Evolutionary conservation across 2,113 vertebrate genomes (phyloP), one percentile per base, ranked within the genome.

Genomic region (Aldabrachelys gigantea): DNA sequence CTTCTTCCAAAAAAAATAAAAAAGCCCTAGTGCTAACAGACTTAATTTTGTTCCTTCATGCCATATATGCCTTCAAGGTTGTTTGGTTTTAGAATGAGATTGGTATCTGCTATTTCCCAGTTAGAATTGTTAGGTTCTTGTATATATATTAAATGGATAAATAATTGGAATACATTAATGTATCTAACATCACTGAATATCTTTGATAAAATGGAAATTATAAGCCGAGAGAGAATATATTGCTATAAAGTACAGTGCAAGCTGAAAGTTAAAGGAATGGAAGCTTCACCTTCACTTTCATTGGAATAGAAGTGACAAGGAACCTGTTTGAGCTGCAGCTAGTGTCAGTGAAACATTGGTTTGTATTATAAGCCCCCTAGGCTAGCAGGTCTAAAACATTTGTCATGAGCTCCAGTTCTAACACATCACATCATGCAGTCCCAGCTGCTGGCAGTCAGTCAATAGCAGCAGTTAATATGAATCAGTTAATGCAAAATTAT

Each of bases 91-190:
- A 54, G 89, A 82, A 82, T 49, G 22, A 85, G 56, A 47, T 31
- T 6, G 24, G 35, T 80, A 22, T 84, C 69, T 93, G 19, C 44
- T 90, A 31, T 89, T 92, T 90, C 85, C 94, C 22, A 24, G 89
- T 89, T 27, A 41, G n/a, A 89, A 91, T 83, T 35, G 54, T 49
- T 83, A 38, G 50, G 8, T 91, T 95, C 4, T 53, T 49, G 78
- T 80, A 47, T 52, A 49, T 89, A 85, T n/a, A 86, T 80, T 86
- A 85, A 94, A 62, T 89, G 82, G 54, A 86, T 95, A 89, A 96
- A 91, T 88, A 84, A 95, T 41, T 59, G 17, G 19, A 24, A 50
- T 90, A 41, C 86, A 47, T 78, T 90, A 56, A 81, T 89, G 85
- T n/a, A 31, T 25, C 52, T 56, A 56, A n/a, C 17, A 44, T 31